phyloP scores from a whole-genome alignment of 2,888 invertebrate genomes.

The Slavum lentiscoides region DNA sequence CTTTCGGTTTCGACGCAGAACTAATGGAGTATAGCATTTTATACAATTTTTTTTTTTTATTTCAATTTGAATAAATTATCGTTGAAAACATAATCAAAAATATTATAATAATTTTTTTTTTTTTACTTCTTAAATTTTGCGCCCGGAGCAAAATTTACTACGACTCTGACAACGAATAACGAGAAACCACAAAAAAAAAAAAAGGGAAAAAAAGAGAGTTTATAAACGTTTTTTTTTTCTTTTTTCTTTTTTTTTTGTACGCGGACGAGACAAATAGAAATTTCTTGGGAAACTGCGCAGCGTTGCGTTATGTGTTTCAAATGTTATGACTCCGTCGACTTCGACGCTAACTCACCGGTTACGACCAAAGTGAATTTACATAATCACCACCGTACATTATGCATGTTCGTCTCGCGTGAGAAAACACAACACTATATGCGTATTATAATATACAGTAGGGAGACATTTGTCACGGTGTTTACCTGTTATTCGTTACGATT shows the following conservation, averaged over 20 bases:
- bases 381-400: constrained; percentile 44
- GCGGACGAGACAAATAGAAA: not conserved
- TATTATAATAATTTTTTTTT: no score
- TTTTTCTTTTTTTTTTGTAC: no score
- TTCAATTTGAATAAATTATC: no score
- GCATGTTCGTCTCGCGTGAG: constrained; percentile 30
- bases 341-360: not conserved
- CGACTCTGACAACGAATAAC: no score
- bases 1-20: no score
- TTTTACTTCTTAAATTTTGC: no score
- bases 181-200: not conserved
- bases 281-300: not conserved
- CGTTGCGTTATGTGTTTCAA: not conserved
- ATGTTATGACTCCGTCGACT: constrained; percentile 30
- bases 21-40: no score
- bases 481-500: constrained; percentile 33
- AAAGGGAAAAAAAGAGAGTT: no score
- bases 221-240: not conserved
- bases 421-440: constrained; percentile 7
- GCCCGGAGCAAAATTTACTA: not conserved
- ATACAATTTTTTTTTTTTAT: no score
- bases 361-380: constrained; percentile 30
- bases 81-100: no score
- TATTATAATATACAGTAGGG: not conserved
- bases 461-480: constrained; percentile 22